Conservation (phyloP, 2,113 vertebrate species). For the Passer montanus region DNA sequence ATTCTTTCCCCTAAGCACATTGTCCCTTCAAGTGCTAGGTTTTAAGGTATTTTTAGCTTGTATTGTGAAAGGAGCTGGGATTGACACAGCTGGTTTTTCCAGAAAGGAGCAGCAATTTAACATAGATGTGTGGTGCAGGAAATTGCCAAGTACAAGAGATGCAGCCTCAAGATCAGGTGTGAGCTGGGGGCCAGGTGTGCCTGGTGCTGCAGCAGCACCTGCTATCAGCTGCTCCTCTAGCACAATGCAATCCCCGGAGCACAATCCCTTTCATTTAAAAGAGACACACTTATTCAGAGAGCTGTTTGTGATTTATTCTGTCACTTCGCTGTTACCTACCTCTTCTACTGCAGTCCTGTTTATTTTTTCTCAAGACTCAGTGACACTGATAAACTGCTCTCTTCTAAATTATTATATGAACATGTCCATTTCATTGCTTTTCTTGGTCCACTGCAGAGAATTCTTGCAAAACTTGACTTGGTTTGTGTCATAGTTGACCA, state of each 20-base stretch:
- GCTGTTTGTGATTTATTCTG: neutral
- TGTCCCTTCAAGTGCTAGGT: neutral
- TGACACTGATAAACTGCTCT: neutral
- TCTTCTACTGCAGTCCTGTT: neutral
- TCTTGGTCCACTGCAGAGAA: neutral
- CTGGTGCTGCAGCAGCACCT: neutral
- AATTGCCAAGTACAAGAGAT: neutral
- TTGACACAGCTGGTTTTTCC: conserved; percentile 29
- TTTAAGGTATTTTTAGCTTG: neutral
- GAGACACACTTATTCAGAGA: neutral
- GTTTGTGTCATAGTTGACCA: neutral
- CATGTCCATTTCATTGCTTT: neutral
- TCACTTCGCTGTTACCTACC: neutral
- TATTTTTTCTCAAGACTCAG: neutral
- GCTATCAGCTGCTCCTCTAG: neutral
- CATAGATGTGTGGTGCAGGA: neutral
- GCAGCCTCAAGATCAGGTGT: neutral
- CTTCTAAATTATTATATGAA: neutral
- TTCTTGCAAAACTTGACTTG: neutral
- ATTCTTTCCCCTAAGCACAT: neutral
- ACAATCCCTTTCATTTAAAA: neutral
- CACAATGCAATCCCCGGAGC: neutral
- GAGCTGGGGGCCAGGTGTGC: neutral
- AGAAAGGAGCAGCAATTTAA: neutral
- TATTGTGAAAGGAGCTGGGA: conserved; percentile 31